phyloP scores from a whole-genome alignment of 2,113 vertebrate species.

The Anolis carolinensis region DNA sequence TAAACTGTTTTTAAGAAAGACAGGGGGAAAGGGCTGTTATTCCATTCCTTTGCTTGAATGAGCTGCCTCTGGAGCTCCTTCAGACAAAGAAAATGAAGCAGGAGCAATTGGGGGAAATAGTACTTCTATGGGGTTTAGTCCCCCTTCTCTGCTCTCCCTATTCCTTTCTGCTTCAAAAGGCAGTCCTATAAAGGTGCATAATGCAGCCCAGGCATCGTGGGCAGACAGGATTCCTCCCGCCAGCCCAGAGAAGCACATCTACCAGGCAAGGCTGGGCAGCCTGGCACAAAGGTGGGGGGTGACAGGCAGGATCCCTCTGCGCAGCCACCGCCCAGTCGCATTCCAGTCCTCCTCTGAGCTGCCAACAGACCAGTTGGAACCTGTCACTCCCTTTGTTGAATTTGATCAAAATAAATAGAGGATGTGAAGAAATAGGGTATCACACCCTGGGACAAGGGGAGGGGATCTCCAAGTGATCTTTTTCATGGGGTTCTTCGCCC shows the following conservation, averaged over 20 bases:
- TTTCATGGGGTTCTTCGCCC: not conserved
- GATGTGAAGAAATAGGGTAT: not conserved
- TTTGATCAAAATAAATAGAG: not conserved
- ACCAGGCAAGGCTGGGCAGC: not conserved
- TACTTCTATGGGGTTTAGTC: not conserved
- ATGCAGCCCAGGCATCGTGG: not conserved
- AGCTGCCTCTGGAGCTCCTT: no score
- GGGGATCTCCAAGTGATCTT: not conserved
- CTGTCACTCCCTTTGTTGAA: not conserved
- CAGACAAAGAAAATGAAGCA: not conserved
- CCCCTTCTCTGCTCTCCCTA: not conserved
- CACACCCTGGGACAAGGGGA: not conserved
- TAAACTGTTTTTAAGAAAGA: not conserved
- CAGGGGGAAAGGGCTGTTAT: not conserved
- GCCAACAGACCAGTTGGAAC: conserved; percentile 11
- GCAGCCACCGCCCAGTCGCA: not conserved
- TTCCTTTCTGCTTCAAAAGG: not conserved
- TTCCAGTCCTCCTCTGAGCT: not conserved
- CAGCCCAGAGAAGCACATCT: not conserved
- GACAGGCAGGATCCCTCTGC: not conserved
- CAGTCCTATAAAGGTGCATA: not conserved
- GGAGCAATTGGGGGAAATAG: not conserved
- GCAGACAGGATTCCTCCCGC: not conserved
- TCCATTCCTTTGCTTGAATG: not conserved
- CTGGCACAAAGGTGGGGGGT: not conserved